Evolutionary conservation across 2,113 vertebrate genomes (phyloP).

Genomic region (Tretioscincus oriximinensis): DNA sequence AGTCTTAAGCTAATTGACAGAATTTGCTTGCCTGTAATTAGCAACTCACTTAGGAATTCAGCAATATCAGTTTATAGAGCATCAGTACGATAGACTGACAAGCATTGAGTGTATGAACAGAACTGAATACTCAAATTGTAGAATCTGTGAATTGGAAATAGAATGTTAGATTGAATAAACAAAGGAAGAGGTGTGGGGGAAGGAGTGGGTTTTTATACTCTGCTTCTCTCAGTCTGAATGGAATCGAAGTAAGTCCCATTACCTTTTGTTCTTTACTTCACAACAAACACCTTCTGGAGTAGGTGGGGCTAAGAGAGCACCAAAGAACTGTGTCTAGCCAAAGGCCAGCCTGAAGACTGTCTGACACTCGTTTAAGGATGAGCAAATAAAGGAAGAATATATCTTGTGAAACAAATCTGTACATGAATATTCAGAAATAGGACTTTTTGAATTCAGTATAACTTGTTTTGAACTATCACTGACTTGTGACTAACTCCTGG

Average conservation of each 20-base stretch:
- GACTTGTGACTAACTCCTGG: no score
- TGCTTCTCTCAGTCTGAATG: no score
- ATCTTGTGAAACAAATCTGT: neutral
- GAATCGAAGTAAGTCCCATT: no score
- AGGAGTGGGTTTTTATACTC: no score
- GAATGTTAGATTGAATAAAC: no score
- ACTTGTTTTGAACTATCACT: neutral
- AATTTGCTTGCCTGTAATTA: neutral
- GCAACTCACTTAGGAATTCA: neutral
- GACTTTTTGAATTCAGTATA: neutral
- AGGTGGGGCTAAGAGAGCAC: no score
- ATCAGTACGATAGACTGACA: neutral
- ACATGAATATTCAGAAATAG: neutral
- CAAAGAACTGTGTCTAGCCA: no score
- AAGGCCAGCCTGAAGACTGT: neutral
- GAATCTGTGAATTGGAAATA: no score
- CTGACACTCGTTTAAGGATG: neutral
- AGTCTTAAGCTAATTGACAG: conserved; percentile 1
- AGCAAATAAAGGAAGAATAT: neutral
- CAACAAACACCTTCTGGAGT: no score
- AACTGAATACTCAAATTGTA: neutral
- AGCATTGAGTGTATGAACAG: neutral
- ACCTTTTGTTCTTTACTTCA: no score
- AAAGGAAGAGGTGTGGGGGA: no score
- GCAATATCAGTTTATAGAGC: neutral